Conservation (phyloP, 2,888 invertebrate species). For the Luperina testacea region DNA sequence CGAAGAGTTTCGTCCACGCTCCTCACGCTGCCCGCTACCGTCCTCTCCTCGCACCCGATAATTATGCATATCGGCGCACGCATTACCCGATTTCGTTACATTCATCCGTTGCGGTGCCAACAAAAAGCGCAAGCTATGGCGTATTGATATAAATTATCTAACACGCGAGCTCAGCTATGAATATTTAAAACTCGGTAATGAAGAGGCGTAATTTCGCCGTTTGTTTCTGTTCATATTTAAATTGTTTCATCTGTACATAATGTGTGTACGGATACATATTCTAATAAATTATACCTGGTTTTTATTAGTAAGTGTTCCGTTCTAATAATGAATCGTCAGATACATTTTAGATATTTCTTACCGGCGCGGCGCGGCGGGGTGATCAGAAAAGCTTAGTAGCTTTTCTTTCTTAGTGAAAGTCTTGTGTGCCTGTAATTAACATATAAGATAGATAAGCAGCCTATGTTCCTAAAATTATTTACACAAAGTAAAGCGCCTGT, state of each 20-base stretch:
- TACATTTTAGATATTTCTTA: neutral
- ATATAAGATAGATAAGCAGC: neutral
- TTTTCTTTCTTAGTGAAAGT: neutral
- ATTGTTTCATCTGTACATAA: constrained; percentile 18
- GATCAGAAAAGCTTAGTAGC: neutral
- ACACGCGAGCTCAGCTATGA: constrained; percentile 72
- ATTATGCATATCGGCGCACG: constrained; percentile 57
- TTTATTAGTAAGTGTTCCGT: constrained; percentile 8
- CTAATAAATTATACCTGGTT: constrained; percentile 7
- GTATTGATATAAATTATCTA: constrained; percentile 72
- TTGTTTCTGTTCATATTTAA: constrained; percentile 45
- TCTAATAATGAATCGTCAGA: neutral
- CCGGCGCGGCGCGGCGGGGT: neutral
- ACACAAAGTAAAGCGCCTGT: neutral
- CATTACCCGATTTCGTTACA: constrained; percentile 74
- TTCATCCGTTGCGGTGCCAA: constrained; percentile 67
- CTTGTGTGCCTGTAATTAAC: neutral
- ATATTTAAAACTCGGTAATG: constrained; percentile 67
- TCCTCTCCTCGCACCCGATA: constrained; percentile 47
- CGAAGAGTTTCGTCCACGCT: neutral
- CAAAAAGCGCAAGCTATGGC: constrained; percentile 71
- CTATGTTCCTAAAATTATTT: neutral
- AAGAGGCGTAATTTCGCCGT: constrained; percentile 54
- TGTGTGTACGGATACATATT: constrained; percentile 23
- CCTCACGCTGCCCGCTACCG: constrained; percentile 39